Evolutionary conservation across 2,888 invertebrate species (phyloP).

Genomic region (Heteromurus nitidus): DNA sequence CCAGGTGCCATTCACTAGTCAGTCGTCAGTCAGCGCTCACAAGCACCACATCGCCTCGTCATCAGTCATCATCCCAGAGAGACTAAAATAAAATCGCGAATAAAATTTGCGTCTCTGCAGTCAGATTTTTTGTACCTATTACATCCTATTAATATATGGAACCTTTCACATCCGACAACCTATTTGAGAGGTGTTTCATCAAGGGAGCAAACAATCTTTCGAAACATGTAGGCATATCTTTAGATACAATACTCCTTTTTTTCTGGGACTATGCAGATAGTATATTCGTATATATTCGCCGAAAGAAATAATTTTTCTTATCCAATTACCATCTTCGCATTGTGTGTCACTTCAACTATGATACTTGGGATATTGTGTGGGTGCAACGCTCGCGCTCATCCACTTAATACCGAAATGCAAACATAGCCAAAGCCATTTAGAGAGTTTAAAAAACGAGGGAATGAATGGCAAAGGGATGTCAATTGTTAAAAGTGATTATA

Average conservation of each 20-base stretch:
- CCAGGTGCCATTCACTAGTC: conserved; percentile 29
- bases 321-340: conserved; percentile 34
- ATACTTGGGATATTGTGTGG: conserved; percentile 34
- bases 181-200: no score
- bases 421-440: conserved; percentile 36
- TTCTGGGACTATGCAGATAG: no score
- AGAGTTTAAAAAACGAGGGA: conserved; percentile 51
- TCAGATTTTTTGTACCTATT: neutral
- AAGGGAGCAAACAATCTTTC: no score
- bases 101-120: neutral
- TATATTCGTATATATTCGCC: no score
- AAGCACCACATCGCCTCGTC: no score
- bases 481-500: conserved; percentile 58
- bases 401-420: conserved; percentile 34
- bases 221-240: no score
- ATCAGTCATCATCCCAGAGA: no score
- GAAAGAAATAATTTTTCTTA: conserved; percentile 25
- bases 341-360: conserved; percentile 27
- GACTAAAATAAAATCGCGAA: neutral
- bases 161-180: conserved; percentile 21
- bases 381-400: conserved; percentile 48
- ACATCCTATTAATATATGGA: neutral
- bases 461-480: conserved; percentile 60
- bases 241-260: no score
- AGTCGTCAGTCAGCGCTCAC: conserved; percentile 13